phyloP scores from a whole-genome alignment of 2,113 vertebrate genomes.

The Sylvia atricapilla region DNA sequence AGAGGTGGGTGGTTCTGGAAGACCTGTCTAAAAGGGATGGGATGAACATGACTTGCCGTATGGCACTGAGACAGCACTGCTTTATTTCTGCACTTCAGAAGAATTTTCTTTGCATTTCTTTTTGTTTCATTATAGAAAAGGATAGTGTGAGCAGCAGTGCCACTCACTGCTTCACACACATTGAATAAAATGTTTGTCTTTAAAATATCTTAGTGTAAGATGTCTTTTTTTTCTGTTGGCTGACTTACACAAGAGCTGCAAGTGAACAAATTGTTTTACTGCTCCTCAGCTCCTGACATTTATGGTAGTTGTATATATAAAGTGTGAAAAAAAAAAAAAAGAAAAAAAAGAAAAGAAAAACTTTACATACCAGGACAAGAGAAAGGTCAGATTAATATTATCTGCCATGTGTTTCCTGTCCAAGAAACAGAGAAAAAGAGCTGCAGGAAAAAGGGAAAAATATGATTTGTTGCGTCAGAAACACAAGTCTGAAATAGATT shows the following conservation, averaged over 20 bases:
- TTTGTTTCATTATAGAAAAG: not conserved
- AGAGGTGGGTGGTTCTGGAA: not conserved
- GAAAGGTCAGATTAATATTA: conserved; percentile 18
- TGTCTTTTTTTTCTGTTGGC: not conserved
- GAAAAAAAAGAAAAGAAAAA: not conserved
- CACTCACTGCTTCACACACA: not conserved
- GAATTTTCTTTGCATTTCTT: not conserved
- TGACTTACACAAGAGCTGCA: not conserved
- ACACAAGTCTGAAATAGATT: not conserved
- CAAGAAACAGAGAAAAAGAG: not conserved
- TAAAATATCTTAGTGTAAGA: not conserved
- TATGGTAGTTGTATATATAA: not conserved
- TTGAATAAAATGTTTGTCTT: not conserved
- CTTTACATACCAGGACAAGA: not conserved
- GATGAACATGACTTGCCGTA: not conserved
- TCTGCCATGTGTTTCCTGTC: not conserved
- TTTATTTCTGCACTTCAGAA: not conserved
- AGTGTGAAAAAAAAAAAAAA: not conserved
- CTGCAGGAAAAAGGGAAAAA: not conserved
- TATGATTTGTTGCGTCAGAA: not conserved
- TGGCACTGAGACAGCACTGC: not conserved
- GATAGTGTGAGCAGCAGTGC: not conserved
- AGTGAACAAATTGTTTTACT: conserved; percentile 3
- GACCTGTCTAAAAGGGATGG: not conserved
- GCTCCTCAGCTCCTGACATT: not conserved